phyloP scores from a whole-genome alignment of 2,888 invertebrate genomes.

The Dasypolia templi region DNA sequence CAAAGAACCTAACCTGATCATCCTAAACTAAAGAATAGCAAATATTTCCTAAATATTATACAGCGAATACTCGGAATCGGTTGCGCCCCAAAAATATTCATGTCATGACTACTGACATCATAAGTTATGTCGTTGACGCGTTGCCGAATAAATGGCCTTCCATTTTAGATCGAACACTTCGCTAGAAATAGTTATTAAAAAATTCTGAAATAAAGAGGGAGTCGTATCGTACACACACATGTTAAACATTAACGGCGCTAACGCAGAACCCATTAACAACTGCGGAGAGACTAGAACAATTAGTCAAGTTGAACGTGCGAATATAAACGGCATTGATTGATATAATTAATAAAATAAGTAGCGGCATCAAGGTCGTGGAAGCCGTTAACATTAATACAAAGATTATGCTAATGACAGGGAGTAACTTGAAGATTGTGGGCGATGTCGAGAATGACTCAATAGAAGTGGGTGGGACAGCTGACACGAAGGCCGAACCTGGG shows the following conservation, averaged over 20 bases:
- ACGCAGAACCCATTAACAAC: conserved; percentile 33
- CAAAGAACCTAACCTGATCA: conserved; percentile 22
- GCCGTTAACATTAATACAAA: conserved; percentile 81
- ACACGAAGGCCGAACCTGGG: conserved; percentile 78
- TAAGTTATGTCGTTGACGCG: conserved; percentile 61
- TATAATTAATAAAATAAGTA: conserved; percentile 70
- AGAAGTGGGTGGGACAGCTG: conserved; percentile 81
- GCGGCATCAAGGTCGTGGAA: conserved; percentile 80
- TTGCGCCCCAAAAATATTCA: conserved; percentile 59
- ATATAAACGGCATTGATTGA: conserved; percentile 63
- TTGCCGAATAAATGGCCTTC: conserved; percentile 56
- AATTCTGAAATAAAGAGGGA: conserved; percentile 45
- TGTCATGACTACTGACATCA: conserved; percentile 67
- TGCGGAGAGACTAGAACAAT: conserved; percentile 13
- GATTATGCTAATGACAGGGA: conserved; percentile 80
- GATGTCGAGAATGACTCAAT: conserved; percentile 82
- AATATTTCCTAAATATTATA: conserved; percentile 54
- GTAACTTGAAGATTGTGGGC: conserved; percentile 77
- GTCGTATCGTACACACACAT: conserved; percentile 26
- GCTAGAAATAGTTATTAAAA: conserved; percentile 55
- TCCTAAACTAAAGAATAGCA: conserved; percentile 42
- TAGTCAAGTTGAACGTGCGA: conserved; percentile 38
- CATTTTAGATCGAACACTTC: conserved; percentile 46
- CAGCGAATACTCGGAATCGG: conserved; percentile 61
- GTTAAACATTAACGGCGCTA: conserved; percentile 49